A percentile compares a stretch with the other conserved stretches of the same genome.
Conservation (phyloP, 2,797 vertebrate genomes). For the Hybognathus amarus region DNA sequence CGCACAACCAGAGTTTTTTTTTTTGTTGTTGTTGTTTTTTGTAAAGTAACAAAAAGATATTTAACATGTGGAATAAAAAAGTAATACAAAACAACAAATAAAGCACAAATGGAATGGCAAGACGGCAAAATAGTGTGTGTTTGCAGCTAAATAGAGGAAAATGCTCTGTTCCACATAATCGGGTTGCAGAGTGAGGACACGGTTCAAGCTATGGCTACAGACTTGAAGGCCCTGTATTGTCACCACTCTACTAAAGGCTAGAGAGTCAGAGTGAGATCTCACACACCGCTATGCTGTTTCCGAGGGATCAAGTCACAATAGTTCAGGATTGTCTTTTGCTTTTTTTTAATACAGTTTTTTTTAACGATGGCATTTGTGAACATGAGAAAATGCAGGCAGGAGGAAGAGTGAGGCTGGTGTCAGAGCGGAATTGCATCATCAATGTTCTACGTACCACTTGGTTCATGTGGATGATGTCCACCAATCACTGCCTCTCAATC, state of each 20-base stretch:
- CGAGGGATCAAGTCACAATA: constrained; percentile 73
- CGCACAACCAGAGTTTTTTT: constrained; percentile 22
- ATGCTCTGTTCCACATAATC: constrained; percentile 37
- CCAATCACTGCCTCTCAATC: constrained; percentile 48
- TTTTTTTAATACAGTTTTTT: constrained; percentile 69
- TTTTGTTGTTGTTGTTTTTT: background rate
- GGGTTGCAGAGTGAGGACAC: constrained; percentile 62
- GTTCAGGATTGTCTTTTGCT: constrained; percentile 76
- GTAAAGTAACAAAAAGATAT: constrained; percentile 64
- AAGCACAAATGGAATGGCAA: constrained; percentile 59
- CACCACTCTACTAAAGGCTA: constrained; percentile 61
- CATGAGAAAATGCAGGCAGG: constrained; percentile 34
- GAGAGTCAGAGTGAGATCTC: constrained; percentile 57
- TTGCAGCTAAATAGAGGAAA: constrained; percentile 41
- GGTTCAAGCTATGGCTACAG: constrained; percentile 72
- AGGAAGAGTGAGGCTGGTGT: constrained; percentile 37
- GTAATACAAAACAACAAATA: constrained; percentile 57
- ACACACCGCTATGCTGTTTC: constrained; percentile 72
- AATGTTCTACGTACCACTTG: constrained; percentile 8
- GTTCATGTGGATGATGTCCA: constrained; percentile 29
- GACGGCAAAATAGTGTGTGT: constrained; percentile 34
- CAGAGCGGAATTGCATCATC: background rate
- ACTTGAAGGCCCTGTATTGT: constrained; percentile 65
- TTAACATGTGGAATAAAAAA: constrained; percentile 36
- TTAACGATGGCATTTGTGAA: constrained; percentile 43